Evolutionary conservation across 2,113 vertebrate genomes (phyloP).

Genomic region (Salvelinus namaycush): DNA sequence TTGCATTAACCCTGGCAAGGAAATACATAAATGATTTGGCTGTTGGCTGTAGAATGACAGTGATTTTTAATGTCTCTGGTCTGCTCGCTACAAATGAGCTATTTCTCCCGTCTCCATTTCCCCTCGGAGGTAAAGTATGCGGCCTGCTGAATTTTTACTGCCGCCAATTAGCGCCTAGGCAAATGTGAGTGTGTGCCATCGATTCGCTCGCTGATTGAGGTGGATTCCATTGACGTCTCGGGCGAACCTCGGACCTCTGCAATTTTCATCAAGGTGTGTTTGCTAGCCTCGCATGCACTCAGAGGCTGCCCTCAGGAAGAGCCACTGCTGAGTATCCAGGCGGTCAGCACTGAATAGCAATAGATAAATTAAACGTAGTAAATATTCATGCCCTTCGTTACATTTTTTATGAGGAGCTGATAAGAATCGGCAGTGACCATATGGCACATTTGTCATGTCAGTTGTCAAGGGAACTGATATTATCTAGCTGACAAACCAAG

Average conservation of each 20-base stretch:
- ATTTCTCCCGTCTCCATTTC: constrained; percentile 5
- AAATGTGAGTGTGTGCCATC: constrained; percentile 63
- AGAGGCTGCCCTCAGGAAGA: constrained; percentile 53
- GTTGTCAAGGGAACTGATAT: constrained; percentile 53
- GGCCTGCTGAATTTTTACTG: constrained; percentile 59
- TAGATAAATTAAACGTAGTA: constrained; percentile 58
- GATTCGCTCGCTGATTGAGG: constrained; percentile 65
- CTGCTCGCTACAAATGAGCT: constrained; percentile 49
- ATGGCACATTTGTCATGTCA: constrained; percentile 54
- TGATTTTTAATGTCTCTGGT: constrained; percentile 32
- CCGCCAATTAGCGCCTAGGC: constrained; percentile 61
- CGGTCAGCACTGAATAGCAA: constrained; percentile 37
- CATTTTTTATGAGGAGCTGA: constrained; percentile 71
- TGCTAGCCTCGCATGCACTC: constrained; percentile 16
- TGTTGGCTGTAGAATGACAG: constrained; percentile 46
- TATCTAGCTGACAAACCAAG: too few species aligned
- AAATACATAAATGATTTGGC: constrained; percentile 39
- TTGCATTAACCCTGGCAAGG: constrained; percentile 30
- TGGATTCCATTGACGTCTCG: constrained; percentile 53
- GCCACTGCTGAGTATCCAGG: constrained; percentile 11
- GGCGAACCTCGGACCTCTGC: constrained; percentile 47
- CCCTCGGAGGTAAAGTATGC: constrained; percentile 51
- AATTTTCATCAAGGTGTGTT: constrained; percentile 71
- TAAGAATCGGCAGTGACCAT: constrained; percentile 46
- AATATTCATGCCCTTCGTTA: constrained; percentile 75